Conservation (phyloP, 2,888 invertebrate species). For the Andrena fulva region DNA sequence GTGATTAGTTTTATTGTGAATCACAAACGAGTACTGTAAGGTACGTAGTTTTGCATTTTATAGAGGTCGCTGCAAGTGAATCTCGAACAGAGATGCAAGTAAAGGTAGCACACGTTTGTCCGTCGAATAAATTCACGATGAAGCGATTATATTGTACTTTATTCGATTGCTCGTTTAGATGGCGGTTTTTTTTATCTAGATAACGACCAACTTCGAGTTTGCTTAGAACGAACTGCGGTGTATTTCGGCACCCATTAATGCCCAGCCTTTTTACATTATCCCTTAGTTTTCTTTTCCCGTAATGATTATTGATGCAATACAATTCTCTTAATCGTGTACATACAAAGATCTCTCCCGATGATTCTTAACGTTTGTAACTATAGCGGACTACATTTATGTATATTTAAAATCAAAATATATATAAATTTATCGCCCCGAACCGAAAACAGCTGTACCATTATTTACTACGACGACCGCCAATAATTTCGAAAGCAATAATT, state of each 20-base stretch:
- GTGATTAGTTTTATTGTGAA: no score
- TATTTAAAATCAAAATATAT: constrained; percentile 78
- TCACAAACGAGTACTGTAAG: no score
- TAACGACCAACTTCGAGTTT: background rate
- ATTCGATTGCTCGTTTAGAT: no score
- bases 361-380: constrained; percentile 77
- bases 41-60: no score
- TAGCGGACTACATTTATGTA: constrained; percentile 81
- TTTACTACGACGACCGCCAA: constrained; percentile 8
- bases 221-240: constrained; percentile 10
- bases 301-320: constrained; percentile 25
- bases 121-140: no score
- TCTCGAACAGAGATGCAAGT: no score
- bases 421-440: constrained; percentile 75
- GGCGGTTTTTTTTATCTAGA: no score
- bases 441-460: constrained; percentile 36
- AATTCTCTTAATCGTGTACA: constrained; percentile 56
- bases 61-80: no score
- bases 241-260: background rate
- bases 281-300: constrained; percentile 22
- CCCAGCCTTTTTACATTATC: background rate
- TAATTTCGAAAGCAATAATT: no score
- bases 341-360: constrained; percentile 64
- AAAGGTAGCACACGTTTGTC: no score
- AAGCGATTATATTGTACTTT: no score